These are phyloP conservation scores for Synaphobranchus kaupii DNA, from an alignment of 2,797 vertebrate species.

Conservation along the genomic window DNA sequence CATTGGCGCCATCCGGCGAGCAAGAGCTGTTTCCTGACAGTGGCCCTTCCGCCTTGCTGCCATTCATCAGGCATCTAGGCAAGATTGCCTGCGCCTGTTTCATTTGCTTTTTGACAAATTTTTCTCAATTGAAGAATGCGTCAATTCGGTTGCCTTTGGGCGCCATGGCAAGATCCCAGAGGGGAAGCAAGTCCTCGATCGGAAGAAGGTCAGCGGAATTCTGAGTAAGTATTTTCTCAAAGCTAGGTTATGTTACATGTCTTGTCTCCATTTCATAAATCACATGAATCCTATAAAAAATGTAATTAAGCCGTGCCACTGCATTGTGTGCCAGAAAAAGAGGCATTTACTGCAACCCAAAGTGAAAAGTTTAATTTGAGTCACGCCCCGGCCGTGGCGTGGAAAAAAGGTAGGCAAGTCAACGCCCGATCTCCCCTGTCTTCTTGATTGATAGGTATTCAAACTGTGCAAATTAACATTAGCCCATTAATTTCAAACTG, in stretches of 20 bases:
- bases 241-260: conserved; percentile 23
- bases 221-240: conserved; percentile 37
- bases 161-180: conserved; percentile 27
- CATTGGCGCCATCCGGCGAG: conserved; percentile 23
- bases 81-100: conserved; percentile 34
- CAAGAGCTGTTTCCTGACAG: conserved; percentile 38
- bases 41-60: conserved; percentile 30
- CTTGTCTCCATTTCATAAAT: too few relatives aligned
- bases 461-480: too few relatives aligned
- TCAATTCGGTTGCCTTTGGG: conserved; percentile 35
- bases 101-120: conserved; percentile 29
- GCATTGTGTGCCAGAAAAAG: not conserved
- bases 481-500: too few relatives aligned
- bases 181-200: conserved; percentile 37
- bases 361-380: not conserved
- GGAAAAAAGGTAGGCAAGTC: too few relatives aligned
- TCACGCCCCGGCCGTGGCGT: too few relatives aligned
- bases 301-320: too few relatives aligned
- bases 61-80: conserved; percentile 27
- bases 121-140: conserved; percentile 30
- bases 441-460: too few relatives aligned
- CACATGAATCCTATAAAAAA: too few relatives aligned
- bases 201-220: conserved; percentile 37
- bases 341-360: not conserved
- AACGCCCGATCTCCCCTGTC: too few relatives aligned